Evolutionary conservation across 2,888 invertebrate genomes (phyloP), one percentile per base, ranked within the genome.

Genomic region (Apodemia zela): DNA sequence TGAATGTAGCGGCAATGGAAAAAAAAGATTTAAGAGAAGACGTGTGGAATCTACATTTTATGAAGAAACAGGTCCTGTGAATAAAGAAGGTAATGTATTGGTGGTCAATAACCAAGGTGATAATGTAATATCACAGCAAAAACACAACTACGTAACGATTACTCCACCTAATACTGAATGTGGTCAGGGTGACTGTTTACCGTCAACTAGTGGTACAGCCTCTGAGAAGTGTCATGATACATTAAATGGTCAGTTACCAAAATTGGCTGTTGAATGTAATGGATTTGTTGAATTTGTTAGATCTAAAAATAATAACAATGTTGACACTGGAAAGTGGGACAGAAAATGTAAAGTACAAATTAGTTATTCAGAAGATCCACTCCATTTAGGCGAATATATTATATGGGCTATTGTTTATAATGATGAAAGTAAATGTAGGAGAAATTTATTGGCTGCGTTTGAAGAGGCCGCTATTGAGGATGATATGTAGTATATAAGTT

Each of bases 271-370:
- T 33, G 89, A 92, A 77, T 91, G 90, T 67, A 87, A 86, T 68
- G 90, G 92, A 47, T 89, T 84, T 65, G 80, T 92, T 62, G 85
- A 89, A 71, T 92, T 92, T 71, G 82, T 81, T 42, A 81, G 87
- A 71, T 79, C 81, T 17, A 81, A 84, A 67, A 89, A 87, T 66
- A 85, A 76, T 64, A 72, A 81, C 35, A 82, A 80, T 69, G 70
- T 72, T 68, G 93, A 88, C 66, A 72, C 75, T 65, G 93, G 90
- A 83, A 93, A 92, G 71, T 94, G 94, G 94, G 92, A 91, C 67
- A 84, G 94, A 63, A 93, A 93, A 59, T 94, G 94, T 74, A 94
- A 93, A 75, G 78, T 94, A 61, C 94, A 94, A 79, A 92, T 94
- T 17, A 93, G 93, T 35, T 95, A 94, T 78, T 93, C 93, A 0